A percentile compares a stretch with the other conserved stretches of the same genome.
These are phyloP conservation scores for Anoncus sp. DNA, from an alignment of 2,888 invertebrate genomes.

Conservation along the genomic window DNA sequence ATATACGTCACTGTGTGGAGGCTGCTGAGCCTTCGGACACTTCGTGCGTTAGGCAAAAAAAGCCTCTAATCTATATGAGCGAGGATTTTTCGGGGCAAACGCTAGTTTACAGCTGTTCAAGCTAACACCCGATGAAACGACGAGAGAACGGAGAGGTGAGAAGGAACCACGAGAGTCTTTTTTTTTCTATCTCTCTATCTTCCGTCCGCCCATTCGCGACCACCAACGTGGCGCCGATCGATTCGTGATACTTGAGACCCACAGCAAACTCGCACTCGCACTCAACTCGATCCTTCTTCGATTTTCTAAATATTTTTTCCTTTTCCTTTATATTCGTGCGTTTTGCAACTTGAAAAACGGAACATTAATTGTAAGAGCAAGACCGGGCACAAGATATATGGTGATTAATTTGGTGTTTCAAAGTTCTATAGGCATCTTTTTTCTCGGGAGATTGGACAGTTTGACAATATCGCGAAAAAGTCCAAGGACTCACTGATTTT, in stretches of 20 bases:
- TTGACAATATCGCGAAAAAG: too few species aligned
- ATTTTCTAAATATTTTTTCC: not conserved
- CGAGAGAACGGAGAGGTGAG: conserved; percentile 30
- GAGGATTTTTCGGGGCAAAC: conserved; percentile 18
- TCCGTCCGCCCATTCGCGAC: conserved; percentile 70
- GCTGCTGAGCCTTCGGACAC: not conserved
- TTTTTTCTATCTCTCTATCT: not conserved
- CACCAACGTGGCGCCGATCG: conserved; percentile 73
- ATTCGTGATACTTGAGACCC: conserved; percentile 71
- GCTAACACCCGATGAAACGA: conserved; percentile 15
- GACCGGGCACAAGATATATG: too few species aligned
- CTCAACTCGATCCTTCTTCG: conserved; percentile 9
- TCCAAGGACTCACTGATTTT: too few species aligned
- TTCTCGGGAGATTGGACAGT: too few species aligned
- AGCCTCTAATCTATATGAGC: conserved; percentile 7
- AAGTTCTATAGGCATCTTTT: too few species aligned
- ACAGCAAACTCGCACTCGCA: conserved; percentile 32
- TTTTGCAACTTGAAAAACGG: too few species aligned
- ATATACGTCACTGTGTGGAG: too few species aligned
- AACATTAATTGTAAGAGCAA: too few species aligned
- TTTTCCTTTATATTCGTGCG: not conserved
- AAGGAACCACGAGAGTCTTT: conserved; percentile 10
- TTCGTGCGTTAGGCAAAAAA: conserved; percentile 23
- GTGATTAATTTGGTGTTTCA: too few species aligned
- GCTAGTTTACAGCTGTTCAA: conserved; percentile 43